Evolutionary conservation across 2,888 invertebrate species (phyloP), one percentile per base, ranked within the genome.

Genomic region (Cephus rjabovi): DNA sequence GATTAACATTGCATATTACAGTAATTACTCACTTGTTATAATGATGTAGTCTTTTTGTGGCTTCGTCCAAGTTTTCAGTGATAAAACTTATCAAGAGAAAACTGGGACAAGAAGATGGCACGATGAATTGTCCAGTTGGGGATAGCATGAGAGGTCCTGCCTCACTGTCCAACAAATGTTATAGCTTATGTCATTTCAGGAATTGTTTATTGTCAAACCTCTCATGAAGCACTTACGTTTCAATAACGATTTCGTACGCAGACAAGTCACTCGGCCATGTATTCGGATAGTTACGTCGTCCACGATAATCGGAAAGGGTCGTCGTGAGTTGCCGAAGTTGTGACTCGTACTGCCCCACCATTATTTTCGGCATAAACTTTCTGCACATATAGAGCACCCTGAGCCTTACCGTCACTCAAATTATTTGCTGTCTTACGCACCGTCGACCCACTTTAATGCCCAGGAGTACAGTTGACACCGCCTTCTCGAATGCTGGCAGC

Each of bases 81-180:
- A 98, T 96, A 90, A 97, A 98, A 86, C 95, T 95, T 30, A 98
- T 94, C 76, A 98, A 93, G 82, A 98, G 94, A 84, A 95, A 95
- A 0, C 97, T 97, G 0, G 98, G 98, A 88, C 98, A 97, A 0
- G 98, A 97, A 0, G 97, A 96, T 23, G 98, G 98, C 1, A 97
- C 96, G 81, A 98, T 97, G 87, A 98, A 96, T 92, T 98, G 98
- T 4, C 98, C 98, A 4, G 97, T 97, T 0, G 98, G 98, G 15
- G 97, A 97, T 37, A 98, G 94, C 96, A 98, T 98, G 78, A 98
- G 90, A 0, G 98, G 98, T 0, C 98, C 98, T 4, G 98, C 96
- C 91, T 98, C 98, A 34, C 98, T 98, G 92, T 31, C 92, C 92
- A 76, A 73, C 77, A 34, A 85, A 15, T 37, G 12, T 37, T 15